A percentile compares a stretch with the other conserved stretches of the same genome.
These are phyloP conservation scores for Crotalus tigris DNA, from an alignment of 2,113 vertebrate genomes.

Conservation along the genomic window DNA sequence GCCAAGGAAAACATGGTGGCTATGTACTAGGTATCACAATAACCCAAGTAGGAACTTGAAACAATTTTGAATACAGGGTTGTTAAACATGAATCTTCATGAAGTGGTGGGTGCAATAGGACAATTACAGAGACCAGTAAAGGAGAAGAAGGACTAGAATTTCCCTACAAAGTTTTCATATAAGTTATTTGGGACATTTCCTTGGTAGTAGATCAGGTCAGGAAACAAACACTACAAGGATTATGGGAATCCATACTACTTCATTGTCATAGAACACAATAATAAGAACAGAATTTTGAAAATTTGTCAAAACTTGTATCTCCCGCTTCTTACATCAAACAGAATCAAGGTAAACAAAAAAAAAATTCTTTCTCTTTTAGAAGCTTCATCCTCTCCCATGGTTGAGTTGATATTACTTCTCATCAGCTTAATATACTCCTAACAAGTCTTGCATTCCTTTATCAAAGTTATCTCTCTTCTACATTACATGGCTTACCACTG, in stretches of 20 bases:
- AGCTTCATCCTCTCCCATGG: neutral
- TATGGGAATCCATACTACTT: neutral
- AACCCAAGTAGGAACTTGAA: neutral
- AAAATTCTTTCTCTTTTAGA: neutral
- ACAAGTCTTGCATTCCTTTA: neutral
- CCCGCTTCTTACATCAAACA: neutral
- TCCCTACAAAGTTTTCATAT: no score
- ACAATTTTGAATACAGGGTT: neutral
- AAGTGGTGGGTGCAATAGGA: no score
- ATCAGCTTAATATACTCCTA: neutral
- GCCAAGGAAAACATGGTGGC: neutral
- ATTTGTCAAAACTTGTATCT: no score
- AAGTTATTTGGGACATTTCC: neutral
- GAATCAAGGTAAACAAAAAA: neutral
- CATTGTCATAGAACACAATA: neutral
- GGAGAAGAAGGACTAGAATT: no score
- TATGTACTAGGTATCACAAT: neutral
- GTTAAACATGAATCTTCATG: no score
- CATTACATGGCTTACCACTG: neutral
- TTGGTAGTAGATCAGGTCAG: neutral
- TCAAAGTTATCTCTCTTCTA: neutral
- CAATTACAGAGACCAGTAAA: no score
- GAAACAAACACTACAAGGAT: neutral
- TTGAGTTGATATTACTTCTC: neutral
- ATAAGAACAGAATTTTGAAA: neutral